Base-by-base conservation (phyloP, 2,113 vertebrate species). In the Sylvicapra grimmia region DNA sequence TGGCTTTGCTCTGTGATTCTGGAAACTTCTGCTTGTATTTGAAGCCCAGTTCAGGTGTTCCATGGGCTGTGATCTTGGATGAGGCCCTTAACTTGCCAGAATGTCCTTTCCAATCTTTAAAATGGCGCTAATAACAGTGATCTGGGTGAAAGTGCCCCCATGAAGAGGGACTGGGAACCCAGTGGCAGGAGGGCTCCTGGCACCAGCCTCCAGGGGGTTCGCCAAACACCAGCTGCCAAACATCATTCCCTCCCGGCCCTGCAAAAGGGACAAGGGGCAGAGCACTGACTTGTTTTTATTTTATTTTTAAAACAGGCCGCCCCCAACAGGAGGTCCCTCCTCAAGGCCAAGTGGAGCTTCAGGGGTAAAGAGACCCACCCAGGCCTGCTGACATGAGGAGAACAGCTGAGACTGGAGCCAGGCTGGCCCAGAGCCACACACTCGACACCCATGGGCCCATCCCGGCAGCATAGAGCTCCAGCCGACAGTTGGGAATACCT, bases 121-220 rank as follows among this genome's bases (percentile, higher is more conserved):
- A 51, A 21, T 5, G 19, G 61, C 49, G 63, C 3, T 4, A 13
- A 11, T 31, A 10, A 33, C 8, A 3, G 5, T 6, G 79, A 5
- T 18, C 61, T 4, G 19, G 49, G 14, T 7, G 44, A 8, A 44
- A 40, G 18, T 4, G 44, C 2, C 8, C 1, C 56, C 3, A 0
- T 0, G 6, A 27, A 16, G 56, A 47, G 3, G 33, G 51, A 12
- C 2, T 1, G 53, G 8, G 6, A 0, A 9, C 36, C 2, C 49
- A 3, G 7, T 4, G 80, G 31, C 1, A 1, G 44, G 58, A 40
- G 58, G 77, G 31, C 13, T 36, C 63, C 75, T 5, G 14, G 75
- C 18, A 11, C 59, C 40, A 0, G 51, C 51, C 53, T 5, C 51
- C 82, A 8, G 33, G 19, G 51, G 2, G 16, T 27, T 11, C 51